phyloP scores from a whole-genome alignment of 2,888 invertebrate species.

The Diabrotica balteata region DNA sequence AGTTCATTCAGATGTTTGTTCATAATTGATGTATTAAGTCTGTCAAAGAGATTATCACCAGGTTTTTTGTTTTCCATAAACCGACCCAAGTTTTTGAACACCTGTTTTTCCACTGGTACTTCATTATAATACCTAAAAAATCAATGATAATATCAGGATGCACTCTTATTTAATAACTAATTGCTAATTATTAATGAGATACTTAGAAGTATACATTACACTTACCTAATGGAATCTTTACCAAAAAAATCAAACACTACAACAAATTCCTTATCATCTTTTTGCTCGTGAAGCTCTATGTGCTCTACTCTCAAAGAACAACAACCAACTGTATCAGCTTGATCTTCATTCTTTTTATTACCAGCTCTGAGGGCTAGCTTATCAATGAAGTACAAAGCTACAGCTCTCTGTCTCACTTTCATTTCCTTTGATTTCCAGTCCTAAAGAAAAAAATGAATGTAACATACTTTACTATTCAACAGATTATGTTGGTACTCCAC shows the following conservation, averaged over 20 bases:
- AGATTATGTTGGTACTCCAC: not conserved
- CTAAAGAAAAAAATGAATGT: slow-evolving; percentile 12
- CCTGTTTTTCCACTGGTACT: slow-evolving; percentile 96
- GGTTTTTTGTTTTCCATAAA: slow-evolving; percentile 97
- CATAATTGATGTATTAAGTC: slow-evolving; percentile 92
- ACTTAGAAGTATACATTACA: no score
- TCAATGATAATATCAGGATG: not conserved
- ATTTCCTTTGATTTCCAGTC: slow-evolving; percentile 98
- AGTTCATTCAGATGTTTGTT: slow-evolving; percentile 97
- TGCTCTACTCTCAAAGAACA: slow-evolving; percentile 98
- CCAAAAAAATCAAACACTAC: slow-evolving; percentile 99
- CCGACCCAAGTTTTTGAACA: slow-evolving; percentile 95
- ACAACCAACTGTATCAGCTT: slow-evolving; percentile 98
- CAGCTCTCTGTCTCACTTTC: slow-evolving; percentile 95
- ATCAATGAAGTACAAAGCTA: slow-evolving; percentile 98
- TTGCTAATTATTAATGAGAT: not conserved
- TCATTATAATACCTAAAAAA: slow-evolving; percentile 84
- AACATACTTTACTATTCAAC: no score
- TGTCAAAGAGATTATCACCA: slow-evolving; percentile 96
- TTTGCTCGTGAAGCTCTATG: slow-evolving; percentile 85
- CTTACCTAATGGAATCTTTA: slow-evolving; percentile 79
- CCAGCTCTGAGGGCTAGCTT: slow-evolving; percentile 95
- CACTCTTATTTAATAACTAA: not conserved
- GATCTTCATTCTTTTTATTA: slow-evolving; percentile 99
- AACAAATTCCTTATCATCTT: slow-evolving; percentile 87